Base-by-base conservation (phyloP, 1,140 invertebrate genomes). In the Coenobita brevimanus region DNA sequence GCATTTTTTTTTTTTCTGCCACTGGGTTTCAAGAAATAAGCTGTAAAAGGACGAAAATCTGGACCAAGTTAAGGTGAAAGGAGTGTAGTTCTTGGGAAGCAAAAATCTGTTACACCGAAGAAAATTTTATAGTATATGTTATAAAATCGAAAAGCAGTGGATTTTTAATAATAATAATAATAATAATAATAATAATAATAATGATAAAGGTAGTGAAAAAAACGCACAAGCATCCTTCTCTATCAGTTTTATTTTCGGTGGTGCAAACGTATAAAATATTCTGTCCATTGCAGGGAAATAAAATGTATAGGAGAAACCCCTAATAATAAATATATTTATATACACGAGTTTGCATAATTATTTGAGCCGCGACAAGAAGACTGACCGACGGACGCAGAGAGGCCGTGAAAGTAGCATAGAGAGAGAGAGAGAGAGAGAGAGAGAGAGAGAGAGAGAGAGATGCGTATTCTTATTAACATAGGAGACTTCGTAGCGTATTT, bases 281-380 rank as follows among this genome's bases (percentile, higher is more conserved):
- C n/a, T 71, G 36, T 87, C 84, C 62, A 79, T 87, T 87, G 84
- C 84, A 87, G 84, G 75, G 79, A 87, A 57, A 87, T 87, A 87
- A 87, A 87, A 79, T 57, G 57, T 57, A 73, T 57, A 78, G 75
- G 69, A 87, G 79, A 83, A 21, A 41, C 75, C 75, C 69, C 79
- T 73, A 81, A 88, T 81, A 81, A 88, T 81, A 88, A 81, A 88
- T 88, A 76, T 88, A n/a, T n/a, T n/a, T 88, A 88, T 88, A 60
- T 88, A 88, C 86, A 88, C 30, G 81, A 81, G 64, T 82, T 82
- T 81, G 78, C 86, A 88, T 88, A 88, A 88, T 81, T 88, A 88
- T 88, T 88, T 88, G 86, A 88, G 86, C 86, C 79, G 75, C 86
- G 82, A 88, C 86, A 88, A 82, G 24, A 46, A 17, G 6, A 76